phyloP scores from a whole-genome alignment of 2,888 invertebrate genomes.

The Sphecodes monilicornis region DNA sequence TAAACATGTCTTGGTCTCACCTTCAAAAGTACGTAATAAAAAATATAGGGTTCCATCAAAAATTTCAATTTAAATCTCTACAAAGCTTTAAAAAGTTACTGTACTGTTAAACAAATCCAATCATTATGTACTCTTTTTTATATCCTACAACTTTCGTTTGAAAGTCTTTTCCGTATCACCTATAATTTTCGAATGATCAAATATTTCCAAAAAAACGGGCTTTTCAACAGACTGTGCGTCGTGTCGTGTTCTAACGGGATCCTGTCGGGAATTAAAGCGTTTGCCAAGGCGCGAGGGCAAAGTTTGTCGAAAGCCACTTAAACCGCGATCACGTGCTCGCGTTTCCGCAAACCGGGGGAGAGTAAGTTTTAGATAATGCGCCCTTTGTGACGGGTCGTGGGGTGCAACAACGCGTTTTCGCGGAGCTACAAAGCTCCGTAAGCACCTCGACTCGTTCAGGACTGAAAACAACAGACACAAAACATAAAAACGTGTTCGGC shows the following conservation, averaged over 20 bases:
- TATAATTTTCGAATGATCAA: too few species aligned
- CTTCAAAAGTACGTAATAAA: too few species aligned
- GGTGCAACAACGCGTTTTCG: conserved; percentile 43
- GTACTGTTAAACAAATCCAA: too few species aligned
- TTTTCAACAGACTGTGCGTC: too few species aligned
- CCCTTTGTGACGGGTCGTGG: conserved; percentile 36
- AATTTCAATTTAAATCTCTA: too few species aligned
- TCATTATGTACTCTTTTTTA: too few species aligned
- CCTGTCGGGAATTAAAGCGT: conserved; percentile 38
- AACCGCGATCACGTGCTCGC: conserved; percentile 44
- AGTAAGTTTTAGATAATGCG: conserved; percentile 55
- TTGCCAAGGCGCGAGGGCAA: conserved; percentile 9
- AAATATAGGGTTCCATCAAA: too few species aligned
- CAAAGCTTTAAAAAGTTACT: too few species aligned
- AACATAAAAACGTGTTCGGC: conserved; percentile 4
- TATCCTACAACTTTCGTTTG: too few species aligned
- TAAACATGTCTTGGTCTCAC: too few species aligned
- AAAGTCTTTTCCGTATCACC: too few species aligned
- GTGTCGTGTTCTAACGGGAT: conserved; percentile 2
- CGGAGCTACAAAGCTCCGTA: conserved; percentile 41
- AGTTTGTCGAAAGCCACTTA: conserved; percentile 55
- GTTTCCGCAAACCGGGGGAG: conserved; percentile 28
- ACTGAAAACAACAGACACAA: neutral
- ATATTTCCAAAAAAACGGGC: too few species aligned
- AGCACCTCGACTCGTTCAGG: neutral